phyloP scores from a whole-genome alignment of 2,113 vertebrate species.

The Calypte anna region DNA sequence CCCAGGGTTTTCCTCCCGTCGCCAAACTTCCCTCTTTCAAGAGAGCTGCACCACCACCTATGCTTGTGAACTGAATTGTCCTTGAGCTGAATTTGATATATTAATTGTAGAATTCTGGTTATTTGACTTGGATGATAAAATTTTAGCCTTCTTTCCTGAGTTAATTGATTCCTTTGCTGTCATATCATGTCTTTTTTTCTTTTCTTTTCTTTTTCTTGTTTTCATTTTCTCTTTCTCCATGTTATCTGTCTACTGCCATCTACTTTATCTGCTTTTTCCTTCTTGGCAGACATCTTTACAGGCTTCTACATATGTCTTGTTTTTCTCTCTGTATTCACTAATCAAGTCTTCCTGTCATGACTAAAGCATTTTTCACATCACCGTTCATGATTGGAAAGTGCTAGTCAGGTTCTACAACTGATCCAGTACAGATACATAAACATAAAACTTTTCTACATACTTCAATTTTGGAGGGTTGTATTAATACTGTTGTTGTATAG shows the following conservation, averaged over 20 bases:
- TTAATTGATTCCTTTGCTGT: neutral
- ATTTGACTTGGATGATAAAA: neutral
- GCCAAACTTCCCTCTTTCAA: neutral
- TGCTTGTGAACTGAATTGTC: neutral
- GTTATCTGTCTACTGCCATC: conserved; percentile 48
- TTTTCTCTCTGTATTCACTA: conserved; percentile 9
- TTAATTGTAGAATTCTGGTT: neutral
- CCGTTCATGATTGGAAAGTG: neutral
- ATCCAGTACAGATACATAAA: neutral
- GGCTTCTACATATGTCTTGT: conserved; percentile 7
- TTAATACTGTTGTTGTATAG: neutral
- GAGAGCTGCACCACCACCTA: neutral
- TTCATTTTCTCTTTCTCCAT: conserved; percentile 30
- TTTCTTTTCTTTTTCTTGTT: neutral
- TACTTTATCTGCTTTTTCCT: conserved; percentile 62
- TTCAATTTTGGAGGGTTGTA: neutral
- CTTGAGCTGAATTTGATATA: neutral
- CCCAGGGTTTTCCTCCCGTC: neutral
- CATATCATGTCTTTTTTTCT: neutral
- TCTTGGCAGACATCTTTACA: conserved; percentile 53
- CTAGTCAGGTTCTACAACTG: neutral
- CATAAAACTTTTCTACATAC: neutral
- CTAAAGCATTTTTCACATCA: neutral
- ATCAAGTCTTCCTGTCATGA: neutral
- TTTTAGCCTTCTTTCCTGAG: neutral